Conservation (phyloP, 2,797 vertebrate genomes). For the Falco cherrug region DNA sequence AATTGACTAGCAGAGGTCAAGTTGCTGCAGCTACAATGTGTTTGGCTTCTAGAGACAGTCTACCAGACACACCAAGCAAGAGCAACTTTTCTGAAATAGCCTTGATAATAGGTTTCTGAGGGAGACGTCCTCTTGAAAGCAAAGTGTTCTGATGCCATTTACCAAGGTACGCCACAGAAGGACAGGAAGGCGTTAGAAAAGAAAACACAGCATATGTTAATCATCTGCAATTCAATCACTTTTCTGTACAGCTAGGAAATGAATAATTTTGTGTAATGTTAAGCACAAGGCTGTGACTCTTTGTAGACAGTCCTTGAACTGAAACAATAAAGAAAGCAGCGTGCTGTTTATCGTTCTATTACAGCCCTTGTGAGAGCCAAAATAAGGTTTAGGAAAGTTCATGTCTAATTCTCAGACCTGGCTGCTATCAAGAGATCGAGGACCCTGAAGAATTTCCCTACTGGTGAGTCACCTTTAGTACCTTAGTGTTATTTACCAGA, state of each 20-base stretch:
- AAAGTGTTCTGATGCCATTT: neutral
- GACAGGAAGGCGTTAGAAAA: neutral
- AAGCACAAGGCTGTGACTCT: constrained; percentile 12
- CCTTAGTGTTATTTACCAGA: neutral
- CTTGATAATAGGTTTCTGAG: constrained; percentile 53
- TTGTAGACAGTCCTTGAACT: constrained; percentile 43
- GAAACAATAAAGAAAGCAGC: constrained; percentile 40
- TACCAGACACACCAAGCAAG: neutral
- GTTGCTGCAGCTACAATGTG: neutral
- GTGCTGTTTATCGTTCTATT: constrained; percentile 5
- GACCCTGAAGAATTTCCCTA: neutral
- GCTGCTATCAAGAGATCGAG: neutral
- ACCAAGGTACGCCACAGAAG: neutral
- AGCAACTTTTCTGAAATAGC: constrained; percentile 39
- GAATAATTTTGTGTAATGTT: constrained; percentile 31
- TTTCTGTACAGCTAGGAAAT: constrained; percentile 41
- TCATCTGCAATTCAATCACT: constrained; percentile 29
- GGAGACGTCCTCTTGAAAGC: constrained; percentile 13
- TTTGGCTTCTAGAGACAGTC: constrained; percentile 19
- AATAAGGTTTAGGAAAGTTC: constrained; percentile 15
- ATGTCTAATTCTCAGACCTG: neutral
- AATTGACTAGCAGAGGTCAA: neutral
- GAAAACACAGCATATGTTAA: constrained; percentile 34
- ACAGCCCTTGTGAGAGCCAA: neutral
- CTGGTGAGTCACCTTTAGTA: neutral